Evolutionary conservation across 1,140 invertebrate species (phyloP).

Genomic region (Bombus vancouverensis): DNA sequence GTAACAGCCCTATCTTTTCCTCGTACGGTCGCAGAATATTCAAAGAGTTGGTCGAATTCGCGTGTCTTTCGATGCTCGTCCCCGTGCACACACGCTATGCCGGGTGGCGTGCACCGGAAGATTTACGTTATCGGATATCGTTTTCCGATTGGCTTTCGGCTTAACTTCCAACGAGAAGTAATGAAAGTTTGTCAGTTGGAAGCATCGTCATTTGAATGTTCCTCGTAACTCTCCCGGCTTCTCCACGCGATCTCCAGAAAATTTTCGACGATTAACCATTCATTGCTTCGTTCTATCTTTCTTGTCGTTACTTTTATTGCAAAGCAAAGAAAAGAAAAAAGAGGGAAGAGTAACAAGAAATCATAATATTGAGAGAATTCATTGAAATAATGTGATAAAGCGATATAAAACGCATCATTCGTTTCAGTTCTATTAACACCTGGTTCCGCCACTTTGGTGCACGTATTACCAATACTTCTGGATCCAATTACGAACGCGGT

Average conservation of each 20-base stretch:
- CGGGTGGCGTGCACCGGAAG: constrained; percentile 51
- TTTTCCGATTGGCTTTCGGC: constrained; percentile 73
- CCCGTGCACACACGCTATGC: constrained; percentile 44
- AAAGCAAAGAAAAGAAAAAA: not conserved
- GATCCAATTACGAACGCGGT: constrained; percentile 13
- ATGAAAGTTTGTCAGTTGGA: constrained; percentile 69
- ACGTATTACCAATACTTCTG: not conserved
- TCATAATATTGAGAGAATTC: not conserved
- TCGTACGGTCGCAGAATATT: constrained; percentile 44
- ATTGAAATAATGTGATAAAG: not conserved
- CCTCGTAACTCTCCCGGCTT: not conserved
- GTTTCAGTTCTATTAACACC: not conserved
- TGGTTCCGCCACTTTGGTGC: not conserved
- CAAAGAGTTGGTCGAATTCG: constrained; percentile 54
- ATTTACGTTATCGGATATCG: constrained; percentile 77
- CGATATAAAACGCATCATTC: not conserved
- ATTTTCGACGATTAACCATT: not conserved
- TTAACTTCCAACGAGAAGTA: constrained; percentile 71
- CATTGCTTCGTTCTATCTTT: not conserved
- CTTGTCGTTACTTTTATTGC: not conserved
- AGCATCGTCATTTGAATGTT: constrained; percentile 36
- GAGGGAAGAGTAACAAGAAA: no score
- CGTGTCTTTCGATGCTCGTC: constrained; percentile 53
- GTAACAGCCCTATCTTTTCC: constrained; percentile 41
- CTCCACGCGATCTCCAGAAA: constrained; percentile 1